phyloP scores from a whole-genome alignment of 2,113 vertebrate species.

The Pavo muticus region DNA sequence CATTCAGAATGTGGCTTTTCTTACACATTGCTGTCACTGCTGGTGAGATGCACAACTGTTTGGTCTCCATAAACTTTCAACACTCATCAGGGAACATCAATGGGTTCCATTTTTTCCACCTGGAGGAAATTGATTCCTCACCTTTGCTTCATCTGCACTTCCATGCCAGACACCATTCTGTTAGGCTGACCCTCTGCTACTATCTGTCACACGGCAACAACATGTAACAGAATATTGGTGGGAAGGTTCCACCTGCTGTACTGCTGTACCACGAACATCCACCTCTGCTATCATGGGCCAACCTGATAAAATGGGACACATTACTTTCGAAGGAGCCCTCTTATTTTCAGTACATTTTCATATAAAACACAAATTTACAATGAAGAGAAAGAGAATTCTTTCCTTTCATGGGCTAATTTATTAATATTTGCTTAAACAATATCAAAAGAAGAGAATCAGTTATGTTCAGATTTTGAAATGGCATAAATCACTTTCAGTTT shows the following conservation, averaged over 20 bases:
- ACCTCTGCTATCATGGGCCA: background rate
- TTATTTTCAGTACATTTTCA: slow-evolving; percentile 30
- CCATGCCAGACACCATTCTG: background rate
- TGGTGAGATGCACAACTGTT: background rate
- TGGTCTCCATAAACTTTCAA: background rate
- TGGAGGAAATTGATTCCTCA: background rate
- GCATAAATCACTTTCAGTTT: background rate
- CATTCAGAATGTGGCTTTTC: background rate
- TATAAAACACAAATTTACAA: slow-evolving; percentile 32
- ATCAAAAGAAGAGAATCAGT: background rate
- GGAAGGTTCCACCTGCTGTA: background rate
- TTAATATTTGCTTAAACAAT: background rate
- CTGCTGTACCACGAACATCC: background rate
- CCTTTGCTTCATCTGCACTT: background rate
- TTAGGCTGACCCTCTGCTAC: background rate
- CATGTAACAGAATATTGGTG: background rate
- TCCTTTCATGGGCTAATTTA: background rate
- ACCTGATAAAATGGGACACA: background rate
- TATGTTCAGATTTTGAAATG: background rate
- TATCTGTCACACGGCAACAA: background rate
- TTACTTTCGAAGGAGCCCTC: background rate
- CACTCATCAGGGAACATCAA: background rate
- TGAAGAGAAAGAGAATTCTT: background rate
- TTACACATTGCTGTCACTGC: background rate
- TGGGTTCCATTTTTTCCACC: background rate